Evolutionary conservation across 2,113 vertebrate genomes (phyloP).

Genomic region (Aviceda subcristata): DNA sequence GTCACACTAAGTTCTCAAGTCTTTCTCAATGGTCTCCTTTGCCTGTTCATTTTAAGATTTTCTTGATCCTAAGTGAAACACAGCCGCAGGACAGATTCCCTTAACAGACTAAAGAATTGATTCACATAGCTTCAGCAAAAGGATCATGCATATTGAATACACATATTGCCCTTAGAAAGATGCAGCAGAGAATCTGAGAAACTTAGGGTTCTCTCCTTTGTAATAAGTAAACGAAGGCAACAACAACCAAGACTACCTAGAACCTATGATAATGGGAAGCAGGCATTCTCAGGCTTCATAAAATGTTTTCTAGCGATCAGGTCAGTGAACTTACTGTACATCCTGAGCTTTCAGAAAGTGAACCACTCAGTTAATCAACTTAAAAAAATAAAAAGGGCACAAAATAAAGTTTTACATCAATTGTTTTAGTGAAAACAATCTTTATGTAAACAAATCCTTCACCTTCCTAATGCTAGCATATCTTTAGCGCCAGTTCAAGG

Average conservation of each 20-base stretch:
- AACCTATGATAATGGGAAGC: background rate
- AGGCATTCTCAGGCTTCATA: background rate
- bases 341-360: background rate
- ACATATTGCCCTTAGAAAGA: background rate
- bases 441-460: background rate
- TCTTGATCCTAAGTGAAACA: background rate
- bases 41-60: background rate
- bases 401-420: background rate
- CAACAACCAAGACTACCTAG: background rate
- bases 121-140: background rate
- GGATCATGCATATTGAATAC: background rate
- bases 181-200: background rate
- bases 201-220: background rate
- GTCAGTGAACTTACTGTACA: background rate
- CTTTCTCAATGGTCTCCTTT: background rate
- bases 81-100: background rate
- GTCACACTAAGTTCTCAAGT: background rate
- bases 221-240: background rate
- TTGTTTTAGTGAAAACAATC: background rate
- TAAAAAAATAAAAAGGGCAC: background rate
- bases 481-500: background rate
- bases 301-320: background rate
- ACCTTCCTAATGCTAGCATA: background rate
- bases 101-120: background rate
- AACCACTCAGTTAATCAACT: background rate